These are phyloP conservation scores for Cydia splendana DNA, from an alignment of 1,140 invertebrate genomes.

Conservation along the genomic window DNA sequence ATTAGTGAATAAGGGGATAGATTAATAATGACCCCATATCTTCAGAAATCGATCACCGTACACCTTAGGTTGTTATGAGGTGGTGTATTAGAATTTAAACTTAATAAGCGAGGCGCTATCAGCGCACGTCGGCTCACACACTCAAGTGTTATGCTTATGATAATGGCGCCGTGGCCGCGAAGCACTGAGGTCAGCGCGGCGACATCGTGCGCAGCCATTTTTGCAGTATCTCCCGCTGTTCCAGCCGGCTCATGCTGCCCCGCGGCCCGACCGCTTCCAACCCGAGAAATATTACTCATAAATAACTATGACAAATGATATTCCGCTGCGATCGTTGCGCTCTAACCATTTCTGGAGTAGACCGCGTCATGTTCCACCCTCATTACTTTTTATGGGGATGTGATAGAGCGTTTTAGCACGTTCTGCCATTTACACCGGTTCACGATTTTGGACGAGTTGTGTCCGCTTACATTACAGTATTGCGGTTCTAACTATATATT, in stretches of 20 bases:
- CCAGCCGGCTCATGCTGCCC: slow-evolving; percentile 38
- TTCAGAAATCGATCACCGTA: neutral
- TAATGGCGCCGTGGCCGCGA: slow-evolving; percentile 43
- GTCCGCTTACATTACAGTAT: neutral
- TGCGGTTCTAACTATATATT: neutral
- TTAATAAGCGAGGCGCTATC: slow-evolving; percentile 52
- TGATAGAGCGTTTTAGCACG: slow-evolving; percentile 44
- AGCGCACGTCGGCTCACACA: slow-evolving; percentile 48
- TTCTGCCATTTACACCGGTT: slow-evolving; percentile 28
- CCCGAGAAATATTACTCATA: slow-evolving; percentile 42
- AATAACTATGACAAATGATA: slow-evolving; percentile 58
- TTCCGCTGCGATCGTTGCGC: slow-evolving; percentile 40
- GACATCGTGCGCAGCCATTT: slow-evolving; percentile 67
- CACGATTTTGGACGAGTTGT: slow-evolving; percentile 20
- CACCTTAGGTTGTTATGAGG: slow-evolving; percentile 43
- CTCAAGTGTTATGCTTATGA: slow-evolving; percentile 58
- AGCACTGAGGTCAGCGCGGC: slow-evolving; percentile 47
- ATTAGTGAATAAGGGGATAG: too few species aligned
- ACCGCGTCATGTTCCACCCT: slow-evolving; percentile 36
- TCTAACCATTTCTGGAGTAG: slow-evolving; percentile 41
- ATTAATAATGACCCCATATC: too few species aligned
- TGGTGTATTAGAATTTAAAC: slow-evolving; percentile 59
- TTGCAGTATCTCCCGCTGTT: slow-evolving; percentile 55
- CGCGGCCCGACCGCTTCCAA: slow-evolving; percentile 40
- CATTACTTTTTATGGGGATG: slow-evolving; percentile 50